Evolutionary conservation across 2,797 vertebrate genomes (phyloP).

Genomic region (Sus cebifrons): DNA sequence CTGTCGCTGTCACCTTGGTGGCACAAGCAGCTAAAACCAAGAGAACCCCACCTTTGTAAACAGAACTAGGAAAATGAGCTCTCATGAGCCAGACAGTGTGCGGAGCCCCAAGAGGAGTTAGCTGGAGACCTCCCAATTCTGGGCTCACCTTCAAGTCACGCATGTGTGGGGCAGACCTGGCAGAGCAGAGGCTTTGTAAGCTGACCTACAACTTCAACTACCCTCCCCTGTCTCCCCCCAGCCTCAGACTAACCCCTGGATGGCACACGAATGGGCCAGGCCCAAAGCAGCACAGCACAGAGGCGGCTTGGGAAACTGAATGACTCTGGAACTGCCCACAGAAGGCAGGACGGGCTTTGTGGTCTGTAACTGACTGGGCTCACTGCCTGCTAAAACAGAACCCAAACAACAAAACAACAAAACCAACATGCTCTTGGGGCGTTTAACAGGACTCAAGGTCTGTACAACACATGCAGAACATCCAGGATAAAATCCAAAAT

Average conservation of each 20-base stretch:
- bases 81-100: background rate
- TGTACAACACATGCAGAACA: background rate
- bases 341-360: background rate
- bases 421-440: background rate
- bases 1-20: background rate
- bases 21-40: background rate
- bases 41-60: background rate
- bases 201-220: background rate
- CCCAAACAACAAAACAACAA: background rate
- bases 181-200: background rate
- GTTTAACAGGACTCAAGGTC: background rate
- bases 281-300: background rate
- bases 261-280: background rate
- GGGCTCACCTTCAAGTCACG: background rate
- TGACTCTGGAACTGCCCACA: background rate
- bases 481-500: background rate
- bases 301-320: background rate
- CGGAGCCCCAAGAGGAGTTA: background rate
- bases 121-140: background rate
- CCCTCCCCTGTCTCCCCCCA: too few relatives aligned
- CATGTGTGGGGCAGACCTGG: background rate
- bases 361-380: background rate
- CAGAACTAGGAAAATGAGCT: background rate
- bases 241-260: background rate
- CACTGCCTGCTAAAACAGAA: background rate